Conservation (phyloP, 2,113 vertebrate genomes). For the Gallinago media region DNA sequence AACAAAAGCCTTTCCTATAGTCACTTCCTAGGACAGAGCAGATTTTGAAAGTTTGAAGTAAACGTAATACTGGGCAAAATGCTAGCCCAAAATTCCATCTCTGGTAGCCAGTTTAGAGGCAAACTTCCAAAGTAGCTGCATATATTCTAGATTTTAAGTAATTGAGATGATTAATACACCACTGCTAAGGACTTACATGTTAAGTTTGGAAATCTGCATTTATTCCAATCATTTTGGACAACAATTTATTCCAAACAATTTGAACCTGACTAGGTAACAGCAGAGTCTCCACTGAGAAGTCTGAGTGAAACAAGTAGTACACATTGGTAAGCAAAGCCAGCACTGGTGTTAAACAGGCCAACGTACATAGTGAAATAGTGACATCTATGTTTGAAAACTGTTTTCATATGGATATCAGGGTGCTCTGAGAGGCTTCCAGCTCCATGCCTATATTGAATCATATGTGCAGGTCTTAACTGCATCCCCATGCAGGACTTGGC, state of each 20-base stretch:
- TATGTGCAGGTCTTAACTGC: background rate
- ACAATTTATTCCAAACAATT: background rate
- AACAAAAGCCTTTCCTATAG: background rate
- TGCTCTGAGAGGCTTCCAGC: background rate
- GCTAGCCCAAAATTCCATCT: background rate
- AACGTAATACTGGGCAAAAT: background rate
- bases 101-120: background rate
- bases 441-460: rapidly evolving
- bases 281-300: background rate
- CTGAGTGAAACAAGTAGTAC: background rate
- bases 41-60: background rate
- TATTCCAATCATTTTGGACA: background rate
- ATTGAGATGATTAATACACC: background rate
- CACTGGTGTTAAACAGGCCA: background rate
- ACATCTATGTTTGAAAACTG: constrained; percentile 37
- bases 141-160: background rate
- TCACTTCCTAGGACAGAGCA: background rate
- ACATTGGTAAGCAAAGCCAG: background rate
- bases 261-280: background rate
- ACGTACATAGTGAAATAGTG: background rate
- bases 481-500: background rate
- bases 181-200: background rate
- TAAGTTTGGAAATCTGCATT: background rate
- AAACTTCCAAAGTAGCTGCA: background rate
- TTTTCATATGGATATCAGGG: background rate